phyloP scores from a whole-genome alignment of 2,888 invertebrate species.

The Phrixothrix hirtus region DNA sequence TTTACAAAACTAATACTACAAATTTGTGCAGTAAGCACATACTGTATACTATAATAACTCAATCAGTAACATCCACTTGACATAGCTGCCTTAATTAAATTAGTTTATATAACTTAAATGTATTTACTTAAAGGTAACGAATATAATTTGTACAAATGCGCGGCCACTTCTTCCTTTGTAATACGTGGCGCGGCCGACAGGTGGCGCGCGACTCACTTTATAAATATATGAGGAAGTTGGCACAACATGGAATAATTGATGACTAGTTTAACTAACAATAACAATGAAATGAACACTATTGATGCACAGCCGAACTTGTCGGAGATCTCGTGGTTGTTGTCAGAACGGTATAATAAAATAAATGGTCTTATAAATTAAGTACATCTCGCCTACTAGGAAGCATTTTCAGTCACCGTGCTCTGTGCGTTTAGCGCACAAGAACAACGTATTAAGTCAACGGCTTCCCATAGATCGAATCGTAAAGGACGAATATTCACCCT shows the following conservation, averaged over 20 bases:
- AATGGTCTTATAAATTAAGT: constrained; percentile 29
- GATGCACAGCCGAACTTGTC: constrained; percentile 54
- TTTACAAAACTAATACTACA: constrained; percentile 25
- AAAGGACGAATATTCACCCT: constrained; percentile 50
- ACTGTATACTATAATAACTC: constrained; percentile 19
- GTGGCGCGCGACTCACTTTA: no score
- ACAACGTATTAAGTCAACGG: constrained; percentile 41
- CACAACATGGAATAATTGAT: constrained; percentile 37
- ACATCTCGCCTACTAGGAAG: constrained; percentile 39
- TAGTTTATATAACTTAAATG: constrained; percentile 29
- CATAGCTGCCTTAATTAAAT: constrained; percentile 24
- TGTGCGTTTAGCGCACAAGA: constrained; percentile 35
- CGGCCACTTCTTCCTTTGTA: constrained; percentile 29
- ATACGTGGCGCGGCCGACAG: constrained; percentile 4
- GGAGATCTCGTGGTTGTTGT: constrained; percentile 45
- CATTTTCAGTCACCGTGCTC: constrained; percentile 45
- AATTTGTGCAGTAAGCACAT: constrained; percentile 22
- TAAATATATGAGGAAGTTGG: constrained; percentile 32
- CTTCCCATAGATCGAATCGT: constrained; percentile 59
- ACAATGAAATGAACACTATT: constrained; percentile 53
- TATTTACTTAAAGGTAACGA: constrained; percentile 40
- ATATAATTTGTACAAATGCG: constrained; percentile 39
- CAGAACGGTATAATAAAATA: constrained; percentile 14
- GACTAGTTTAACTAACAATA: constrained; percentile 44
- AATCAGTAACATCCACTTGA: constrained; percentile 17